Evolutionary conservation across 2,113 vertebrate species (phyloP), one percentile per base, ranked within the genome.

Genomic region (Lycocorax pyrrhopterus): DNA sequence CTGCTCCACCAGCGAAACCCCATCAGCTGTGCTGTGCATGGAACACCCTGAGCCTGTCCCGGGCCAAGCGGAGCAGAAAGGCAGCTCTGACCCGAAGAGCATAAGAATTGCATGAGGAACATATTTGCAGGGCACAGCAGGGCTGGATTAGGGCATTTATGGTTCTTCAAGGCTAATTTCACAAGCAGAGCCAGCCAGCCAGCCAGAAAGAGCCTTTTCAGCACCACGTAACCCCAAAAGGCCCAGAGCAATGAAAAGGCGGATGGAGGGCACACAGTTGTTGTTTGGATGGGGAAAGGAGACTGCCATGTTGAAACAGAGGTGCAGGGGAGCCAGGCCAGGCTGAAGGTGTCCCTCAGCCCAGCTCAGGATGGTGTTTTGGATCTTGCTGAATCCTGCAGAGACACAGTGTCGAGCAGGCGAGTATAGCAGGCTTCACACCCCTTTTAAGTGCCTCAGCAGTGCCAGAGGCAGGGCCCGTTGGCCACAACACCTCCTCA

Each of bases 391-490:
- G 32, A 15, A 20, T 39, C 27, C 55, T 55, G 33, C 33, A 35
- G 25, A 4, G 35, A 16, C 47, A 41, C 0, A 1, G 39, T 0
- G 0, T 9, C 0, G 1, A 51, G 68, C 32, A 66, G 56, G 64
- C 27, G 49, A 35, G 6, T 8, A 3, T 0, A 12, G n/a, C 0
- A 2, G 27, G 35, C 16, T 18, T 58, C 1, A 1, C n/a, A 16
- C 19, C n/a, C 21, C 4, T 0, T 0, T 0, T 7, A 0, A 0
- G 1, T 3, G 8, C 10, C 62, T 55, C 6, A 3, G 39, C 71
- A 32, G 66, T 0, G 4, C 46, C 75, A 58, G 47, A 8, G 52
- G 37, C n/a, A 26, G 62, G 52, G 53, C 39, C 20, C 56, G 4
- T 5, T 49, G 35, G 27, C 67, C 17, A 25, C 1, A 0, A 6